Percentiles rank a stretch among this genome's conserved stretches.
phyloP scores from a whole-genome alignment of 2,888 invertebrate genomes.

The Polydrusus tereticollis region DNA sequence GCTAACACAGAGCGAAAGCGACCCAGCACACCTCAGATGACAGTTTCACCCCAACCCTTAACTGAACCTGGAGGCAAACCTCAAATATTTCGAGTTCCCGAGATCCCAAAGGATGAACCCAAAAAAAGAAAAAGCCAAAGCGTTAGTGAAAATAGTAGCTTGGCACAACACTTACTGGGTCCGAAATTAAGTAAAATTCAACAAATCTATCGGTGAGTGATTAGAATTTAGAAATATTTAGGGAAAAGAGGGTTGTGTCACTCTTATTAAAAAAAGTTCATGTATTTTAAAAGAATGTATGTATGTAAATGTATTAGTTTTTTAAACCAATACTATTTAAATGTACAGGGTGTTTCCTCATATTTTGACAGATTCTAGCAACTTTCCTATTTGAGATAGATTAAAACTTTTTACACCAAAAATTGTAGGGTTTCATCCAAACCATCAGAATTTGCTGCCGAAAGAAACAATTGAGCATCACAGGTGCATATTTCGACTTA shows the following conservation, averaged over 20 bases:
- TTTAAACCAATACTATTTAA: too few species aligned
- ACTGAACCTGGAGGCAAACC: conserved; percentile 55
- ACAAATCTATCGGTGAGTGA: conserved; percentile 64
- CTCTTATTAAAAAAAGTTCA: not conserved
- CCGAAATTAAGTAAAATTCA: conserved; percentile 65
- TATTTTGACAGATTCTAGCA: too few species aligned
- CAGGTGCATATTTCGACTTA: too few species aligned
- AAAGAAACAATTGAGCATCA: too few species aligned
- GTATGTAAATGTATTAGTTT: too few species aligned
- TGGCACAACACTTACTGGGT: conserved; percentile 64
- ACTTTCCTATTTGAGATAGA: too few species aligned
- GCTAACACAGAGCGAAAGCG: conserved; percentile 67
- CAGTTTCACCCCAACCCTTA: conserved; percentile 24
- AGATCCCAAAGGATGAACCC: conserved; percentile 65
- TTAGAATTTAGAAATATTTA: conserved; percentile 3
- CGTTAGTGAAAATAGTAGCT: conserved; percentile 60
- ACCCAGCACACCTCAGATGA: conserved; percentile 43
- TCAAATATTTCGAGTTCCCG: conserved; percentile 61
- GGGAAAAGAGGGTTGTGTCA: not conserved
- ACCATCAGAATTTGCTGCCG: too few species aligned
- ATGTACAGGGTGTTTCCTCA: too few species aligned
- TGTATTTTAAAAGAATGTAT: too few species aligned
- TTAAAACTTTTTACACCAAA: too few species aligned
- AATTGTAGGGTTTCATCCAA: too few species aligned
- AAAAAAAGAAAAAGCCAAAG: conserved; percentile 62